These are phyloP conservation scores for Spodoptera exigua DNA, from an alignment of 2,888 invertebrate species.

Conservation along the genomic window DNA sequence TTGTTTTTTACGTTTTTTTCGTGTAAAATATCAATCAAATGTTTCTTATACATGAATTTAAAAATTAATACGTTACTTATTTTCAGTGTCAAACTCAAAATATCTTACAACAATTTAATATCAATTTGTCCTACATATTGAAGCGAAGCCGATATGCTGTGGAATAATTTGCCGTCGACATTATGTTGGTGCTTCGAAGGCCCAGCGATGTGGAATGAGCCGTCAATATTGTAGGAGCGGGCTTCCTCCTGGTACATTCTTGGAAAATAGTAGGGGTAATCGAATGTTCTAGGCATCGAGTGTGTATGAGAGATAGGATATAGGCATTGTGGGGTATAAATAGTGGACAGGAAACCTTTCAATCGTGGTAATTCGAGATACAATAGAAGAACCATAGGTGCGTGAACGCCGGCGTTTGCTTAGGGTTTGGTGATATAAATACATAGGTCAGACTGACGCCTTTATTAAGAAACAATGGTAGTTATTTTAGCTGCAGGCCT, in stretches of 20 bases:
- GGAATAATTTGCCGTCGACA: slow-evolving; percentile 35
- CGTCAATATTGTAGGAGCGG: slow-evolving; percentile 43
- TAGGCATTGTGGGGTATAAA: background rate
- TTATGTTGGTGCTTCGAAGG: slow-evolving; percentile 34
- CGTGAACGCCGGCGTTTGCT: too few relatives aligned
- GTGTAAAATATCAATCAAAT: too few relatives aligned
- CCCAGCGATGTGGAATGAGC: slow-evolving; percentile 47
- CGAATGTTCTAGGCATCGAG: slow-evolving; percentile 14
- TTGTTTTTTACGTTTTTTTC: too few relatives aligned
- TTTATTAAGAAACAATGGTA: too few relatives aligned
- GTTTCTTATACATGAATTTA: too few relatives aligned
- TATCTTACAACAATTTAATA: slow-evolving; percentile 18
- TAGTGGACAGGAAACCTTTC: too few relatives aligned
- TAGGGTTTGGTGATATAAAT: too few relatives aligned
- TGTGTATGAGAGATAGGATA: background rate
- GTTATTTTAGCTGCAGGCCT: too few relatives aligned
- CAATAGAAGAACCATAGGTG: too few relatives aligned
- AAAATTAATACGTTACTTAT: too few relatives aligned
- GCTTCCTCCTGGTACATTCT: slow-evolving; percentile 30
- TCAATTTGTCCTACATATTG: slow-evolving; percentile 19
- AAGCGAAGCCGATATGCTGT: slow-evolving; percentile 13
- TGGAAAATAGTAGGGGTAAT: slow-evolving; percentile 35
- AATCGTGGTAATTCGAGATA: too few relatives aligned
- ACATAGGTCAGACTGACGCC: too few relatives aligned
- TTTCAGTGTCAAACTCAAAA: background rate